Evolutionary conservation across 2,113 vertebrate species (phyloP), one percentile per base, ranked within the genome.

Genomic region (Pteronura brasiliensis): DNA sequence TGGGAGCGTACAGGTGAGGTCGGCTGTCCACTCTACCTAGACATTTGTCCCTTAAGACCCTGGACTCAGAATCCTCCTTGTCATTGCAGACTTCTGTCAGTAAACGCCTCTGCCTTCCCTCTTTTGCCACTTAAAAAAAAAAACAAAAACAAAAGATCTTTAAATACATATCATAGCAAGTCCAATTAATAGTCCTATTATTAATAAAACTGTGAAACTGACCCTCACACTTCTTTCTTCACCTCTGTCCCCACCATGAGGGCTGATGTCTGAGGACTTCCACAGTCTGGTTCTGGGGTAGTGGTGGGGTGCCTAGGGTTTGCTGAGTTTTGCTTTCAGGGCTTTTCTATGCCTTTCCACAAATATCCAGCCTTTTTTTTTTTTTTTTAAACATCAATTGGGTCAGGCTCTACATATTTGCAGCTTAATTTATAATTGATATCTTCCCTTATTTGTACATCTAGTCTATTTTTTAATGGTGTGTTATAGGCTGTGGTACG

Each of bases 261-360:
- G 20, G 59, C 25, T 39, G 1, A 29, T 1, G 3, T 3, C 3
- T 17, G 3, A 9, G 5, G n/a, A 17, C n/a, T 69, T 80, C 47
- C 21, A 10, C 4, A 14, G 21, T 49, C 25, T 3, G 92, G 25
- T 27, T 31, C 74, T 49, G 34, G 47, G 59, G 59, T 7, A 29
- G 17, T 27, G 34, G 55, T 69, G 42, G 42, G 27, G 72, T 11
- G 14, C 36, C 39, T 23, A 14, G 34, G 2, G 0, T 21, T 31
- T 29, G 13, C 4, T 27, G 23, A 27, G 27, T 7, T 61, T 83
- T 39, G 13, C 42, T 34, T 20, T 34, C 21, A 15, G 76, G 20
- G n/a, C 12, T 21, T 76, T 57, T 80, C 49, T 81, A 4, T 47
- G 18, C 8, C 20, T 34, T 27, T 49, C 61, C 29, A 49, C 15